Percentiles rank a stretch among this genome's conserved stretches.
These are phyloP conservation scores for Eupithecia vulgata DNA, from an alignment of 2,888 invertebrate species.

Conservation along the genomic window DNA sequence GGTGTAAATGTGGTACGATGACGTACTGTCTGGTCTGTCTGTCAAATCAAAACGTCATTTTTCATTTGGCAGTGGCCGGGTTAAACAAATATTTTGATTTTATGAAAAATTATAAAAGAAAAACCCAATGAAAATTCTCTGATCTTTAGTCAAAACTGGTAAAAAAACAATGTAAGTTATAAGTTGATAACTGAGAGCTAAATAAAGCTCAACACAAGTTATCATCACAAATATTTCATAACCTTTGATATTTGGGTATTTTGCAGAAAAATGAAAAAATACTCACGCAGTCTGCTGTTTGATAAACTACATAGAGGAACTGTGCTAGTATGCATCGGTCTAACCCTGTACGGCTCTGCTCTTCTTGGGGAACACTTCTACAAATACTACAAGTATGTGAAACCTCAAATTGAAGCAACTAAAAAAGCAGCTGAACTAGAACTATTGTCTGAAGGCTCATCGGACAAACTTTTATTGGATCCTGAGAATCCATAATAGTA, in stretches of 20 bases:
- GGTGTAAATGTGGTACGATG: too few relatives aligned
- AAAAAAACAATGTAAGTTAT: background rate
- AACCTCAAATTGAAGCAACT: constrained; percentile 70
- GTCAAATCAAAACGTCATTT: too few relatives aligned
- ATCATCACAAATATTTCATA: background rate
- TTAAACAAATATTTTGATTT: background rate
- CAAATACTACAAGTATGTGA: constrained; percentile 72
- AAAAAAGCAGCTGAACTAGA: constrained; percentile 71
- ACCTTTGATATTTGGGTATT: constrained; percentile 5
- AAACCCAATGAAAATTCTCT: background rate
- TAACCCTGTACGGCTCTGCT: constrained; percentile 67
- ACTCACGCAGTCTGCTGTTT: constrained; percentile 67
- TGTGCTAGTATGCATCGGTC: constrained; percentile 75
- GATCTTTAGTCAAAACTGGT: background rate
- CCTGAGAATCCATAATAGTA: constrained; percentile 38
- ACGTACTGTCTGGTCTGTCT: too few relatives aligned
- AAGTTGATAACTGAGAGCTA: background rate
- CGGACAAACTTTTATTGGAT: constrained; percentile 60
- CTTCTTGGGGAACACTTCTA: constrained; percentile 70
- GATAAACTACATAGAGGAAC: constrained; percentile 79
- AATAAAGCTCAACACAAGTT: background rate
- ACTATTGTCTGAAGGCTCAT: constrained; percentile 78
- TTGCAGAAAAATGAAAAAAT: constrained; percentile 68
- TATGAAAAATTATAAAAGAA: background rate
- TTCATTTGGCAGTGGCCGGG: too few relatives aligned